Percentiles rank a stretch among this genome's conserved stretches.
Conservation (phyloP, 2,797 vertebrate species). For the Semaprochilodus insignis region DNA sequence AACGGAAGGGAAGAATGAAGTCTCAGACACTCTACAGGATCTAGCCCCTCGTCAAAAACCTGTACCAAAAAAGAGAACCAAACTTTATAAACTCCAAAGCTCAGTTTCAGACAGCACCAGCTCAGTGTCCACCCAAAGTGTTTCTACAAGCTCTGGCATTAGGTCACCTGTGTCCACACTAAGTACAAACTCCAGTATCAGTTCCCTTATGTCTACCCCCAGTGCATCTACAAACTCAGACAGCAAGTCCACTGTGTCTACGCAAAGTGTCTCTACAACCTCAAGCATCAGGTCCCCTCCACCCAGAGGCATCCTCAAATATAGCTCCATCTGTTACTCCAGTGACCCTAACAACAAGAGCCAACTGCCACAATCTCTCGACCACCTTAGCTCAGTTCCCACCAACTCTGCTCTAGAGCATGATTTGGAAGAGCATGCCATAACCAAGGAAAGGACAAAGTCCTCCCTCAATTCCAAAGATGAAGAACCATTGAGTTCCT, state of each 20-base stretch:
- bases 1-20: constrained; percentile 65
- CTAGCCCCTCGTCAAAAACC: constrained; percentile 74
- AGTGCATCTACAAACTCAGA: constrained; percentile 52
- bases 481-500: constrained; percentile 73
- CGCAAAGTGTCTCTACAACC: constrained; percentile 52
- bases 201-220: constrained; percentile 57
- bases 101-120: constrained; percentile 66
- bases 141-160: constrained; percentile 82
- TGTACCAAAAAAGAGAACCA: constrained; percentile 89
- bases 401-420: constrained; percentile 73
- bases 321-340: constrained; percentile 82
- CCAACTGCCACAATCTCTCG: constrained; percentile 20
- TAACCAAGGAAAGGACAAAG: constrained; percentile 61
- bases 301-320: constrained; percentile 81
- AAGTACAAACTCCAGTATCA: constrained; percentile 65
- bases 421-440: constrained; percentile 62
- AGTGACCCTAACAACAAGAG: constrained; percentile 75
- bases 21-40: constrained; percentile 65
- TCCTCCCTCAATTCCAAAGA: constrained; percentile 60
- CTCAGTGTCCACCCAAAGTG: constrained; percentile 54
- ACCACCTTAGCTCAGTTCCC: constrained; percentile 54
- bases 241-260: constrained; percentile 57
- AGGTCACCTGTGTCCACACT: constrained; percentile 82
- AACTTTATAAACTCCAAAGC: constrained; percentile 73
- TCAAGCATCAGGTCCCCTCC: constrained; percentile 61